Evolutionary conservation across 1,140 invertebrate species (phyloP), one percentile per base, ranked within the genome.

Genomic region (Augochlora pura): DNA sequence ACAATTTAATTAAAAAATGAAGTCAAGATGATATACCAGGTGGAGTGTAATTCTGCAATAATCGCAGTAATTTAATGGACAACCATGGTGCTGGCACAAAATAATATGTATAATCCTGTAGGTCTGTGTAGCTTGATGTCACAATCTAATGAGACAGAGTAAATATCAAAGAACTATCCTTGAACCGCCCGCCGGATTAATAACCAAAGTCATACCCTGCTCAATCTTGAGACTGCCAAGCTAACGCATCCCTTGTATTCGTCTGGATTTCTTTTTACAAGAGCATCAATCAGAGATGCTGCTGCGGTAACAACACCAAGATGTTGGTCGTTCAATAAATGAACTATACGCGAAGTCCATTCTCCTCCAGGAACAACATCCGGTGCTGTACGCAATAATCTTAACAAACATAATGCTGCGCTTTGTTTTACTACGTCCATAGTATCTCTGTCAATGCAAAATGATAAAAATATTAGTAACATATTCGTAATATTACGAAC

Each of bases 361-460:
- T 99, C 99, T 72, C 98, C 98, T 77, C 97, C 97, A 65, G 98
- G 98, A 89, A 99, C 98, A 38, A 99, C 97, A 94, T 99, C 96
- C 86, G 98, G 96, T 84, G 97, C 96, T 77, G 98, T 99, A 65
- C 99, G 95, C 89, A 99, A 96, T 46, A 99, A 93, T 83, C 98
- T 95, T 67, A 99, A 93, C 66, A 99, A 94, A 91, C 99, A 99
- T 4, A 99, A 94, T 60, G 99, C 99, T 83, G 99, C 99, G 87
- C 98, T 99, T 94, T 99, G 99, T 93, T 99, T 99, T 1, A 99
- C 99, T 65, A 99, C 98, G 94, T 99, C 99, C 95, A 99, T 99
- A 5, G 99, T 99, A 92, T 99, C 99, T 25, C 99, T 98, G 89
- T 32, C 93, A 92, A 82, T 83, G 64, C 75, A 70, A 63, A 69